Conservation (phyloP, 2,888 invertebrate genomes). For the Cremastinae sp. region DNA sequence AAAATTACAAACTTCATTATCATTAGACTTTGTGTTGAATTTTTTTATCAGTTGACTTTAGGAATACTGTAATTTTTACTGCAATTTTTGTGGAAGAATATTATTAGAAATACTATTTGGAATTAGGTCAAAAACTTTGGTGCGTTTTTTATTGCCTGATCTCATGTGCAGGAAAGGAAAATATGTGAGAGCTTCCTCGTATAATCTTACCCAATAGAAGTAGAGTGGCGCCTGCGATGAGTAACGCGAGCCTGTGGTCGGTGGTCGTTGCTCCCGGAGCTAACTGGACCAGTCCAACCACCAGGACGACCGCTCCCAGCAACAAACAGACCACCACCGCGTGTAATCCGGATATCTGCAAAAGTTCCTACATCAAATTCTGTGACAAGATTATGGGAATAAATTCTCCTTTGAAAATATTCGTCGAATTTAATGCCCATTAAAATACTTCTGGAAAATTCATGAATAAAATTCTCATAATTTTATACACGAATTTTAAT, state of each 20-base stretch:
- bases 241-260: constrained; percentile 87
- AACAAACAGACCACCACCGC: constrained; percentile 88
- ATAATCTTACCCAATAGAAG: constrained; percentile 82
- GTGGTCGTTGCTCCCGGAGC: constrained; percentile 90
- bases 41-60: too few species aligned
- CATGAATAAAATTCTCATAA: too few species aligned
- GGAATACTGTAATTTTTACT: too few species aligned
- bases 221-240: constrained; percentile 85
- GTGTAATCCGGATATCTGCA: constrained; percentile 87
- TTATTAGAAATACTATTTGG: too few species aligned
- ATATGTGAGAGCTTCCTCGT: background rate
- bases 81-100: too few species aligned
- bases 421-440: too few species aligned
- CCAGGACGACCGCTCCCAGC: constrained; percentile 88
- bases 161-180: background rate
- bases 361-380: constrained; percentile 37
- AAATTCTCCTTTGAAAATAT: too few species aligned
- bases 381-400: background rate
- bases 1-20: too few species aligned
- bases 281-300: constrained; percentile 89
- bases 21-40: too few species aligned
- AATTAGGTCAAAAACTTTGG: background rate
- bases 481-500: too few species aligned
- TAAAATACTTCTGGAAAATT: too few species aligned
- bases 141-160: background rate